phyloP scores from a whole-genome alignment of 2,888 invertebrate genomes.

The Cerceris rybyensis region DNA sequence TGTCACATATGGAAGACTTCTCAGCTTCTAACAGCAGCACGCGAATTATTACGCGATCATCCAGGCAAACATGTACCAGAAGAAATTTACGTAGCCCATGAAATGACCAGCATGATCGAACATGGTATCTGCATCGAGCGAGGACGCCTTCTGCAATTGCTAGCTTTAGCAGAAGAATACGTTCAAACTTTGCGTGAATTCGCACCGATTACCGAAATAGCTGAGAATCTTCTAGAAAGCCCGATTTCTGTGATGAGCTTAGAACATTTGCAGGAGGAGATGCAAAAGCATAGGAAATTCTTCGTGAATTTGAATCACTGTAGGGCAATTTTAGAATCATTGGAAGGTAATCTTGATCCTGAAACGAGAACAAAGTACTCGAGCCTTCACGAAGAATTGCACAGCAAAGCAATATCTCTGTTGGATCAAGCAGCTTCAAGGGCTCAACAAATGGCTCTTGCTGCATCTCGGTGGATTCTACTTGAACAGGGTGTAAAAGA shows the following conservation, averaged over 20 bases:
- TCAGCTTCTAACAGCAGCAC: constrained; percentile 86
- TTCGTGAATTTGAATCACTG: constrained; percentile 95
- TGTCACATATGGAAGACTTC: constrained; percentile 85
- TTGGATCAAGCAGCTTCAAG: constrained; percentile 91
- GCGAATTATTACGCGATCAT: constrained; percentile 86
- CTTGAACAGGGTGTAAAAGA: constrained; percentile 92
- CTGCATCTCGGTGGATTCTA: constrained; percentile 92
- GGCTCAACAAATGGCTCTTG: constrained; percentile 92
- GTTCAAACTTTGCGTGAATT: constrained; percentile 94
- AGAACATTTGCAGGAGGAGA: constrained; percentile 93
- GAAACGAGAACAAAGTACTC: constrained; percentile 90
- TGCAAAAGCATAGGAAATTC: constrained; percentile 94
- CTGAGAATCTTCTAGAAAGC: constrained; percentile 90
- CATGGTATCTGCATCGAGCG: constrained; percentile 88
- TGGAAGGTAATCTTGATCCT: constrained; percentile 91
- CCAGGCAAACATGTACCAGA: constrained; percentile 88
- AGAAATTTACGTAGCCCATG: constrained; percentile 86
- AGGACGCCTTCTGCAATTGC: constrained; percentile 89
- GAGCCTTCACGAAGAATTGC: constrained; percentile 89
- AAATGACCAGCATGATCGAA: constrained; percentile 87
- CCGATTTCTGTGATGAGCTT: constrained; percentile 89
- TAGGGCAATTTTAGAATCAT: constrained; percentile 91
- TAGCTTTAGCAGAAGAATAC: constrained; percentile 92
- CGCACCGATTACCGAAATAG: constrained; percentile 91
- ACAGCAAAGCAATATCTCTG: constrained; percentile 89